phyloP scores from a whole-genome alignment of 2,888 invertebrate genomes.

The Dasysyrphus albostriatus region DNA sequence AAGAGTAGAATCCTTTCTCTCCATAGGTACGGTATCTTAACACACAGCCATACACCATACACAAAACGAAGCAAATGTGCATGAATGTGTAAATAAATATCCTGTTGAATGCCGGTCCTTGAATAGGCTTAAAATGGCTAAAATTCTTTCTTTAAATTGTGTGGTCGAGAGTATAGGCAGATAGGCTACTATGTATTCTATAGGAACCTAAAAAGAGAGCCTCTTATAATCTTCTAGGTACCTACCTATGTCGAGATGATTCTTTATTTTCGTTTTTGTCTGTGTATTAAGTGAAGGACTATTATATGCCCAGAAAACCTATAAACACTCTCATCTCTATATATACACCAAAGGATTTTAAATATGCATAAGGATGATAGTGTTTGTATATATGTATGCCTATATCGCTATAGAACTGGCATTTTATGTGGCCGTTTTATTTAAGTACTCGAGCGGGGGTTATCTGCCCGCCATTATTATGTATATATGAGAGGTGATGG shows the following conservation, averaged over 20 bases:
- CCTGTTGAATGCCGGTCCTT: conserved; percentile 69
- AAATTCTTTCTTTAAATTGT: conserved; percentile 56
- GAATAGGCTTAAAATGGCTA: conserved; percentile 70
- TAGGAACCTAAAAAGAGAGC: neutral
- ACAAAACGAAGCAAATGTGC: conserved; percentile 53
- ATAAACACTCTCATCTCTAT: conserved; percentile 12
- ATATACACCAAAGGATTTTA: conserved; percentile 28
- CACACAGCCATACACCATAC: neutral
- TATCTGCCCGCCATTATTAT: conserved; percentile 35
- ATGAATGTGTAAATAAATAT: conserved; percentile 74
- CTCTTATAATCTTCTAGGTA: conserved; percentile 6
- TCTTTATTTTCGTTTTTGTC: conserved; percentile 36
- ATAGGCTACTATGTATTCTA: neutral
- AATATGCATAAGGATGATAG: conserved; percentile 33
- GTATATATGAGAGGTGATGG: conserved; percentile 43
- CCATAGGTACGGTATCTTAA: neutral
- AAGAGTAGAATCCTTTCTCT: conserved; percentile 15
- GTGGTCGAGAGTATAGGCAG: conserved; percentile 29
- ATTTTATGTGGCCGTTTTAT: conserved; percentile 62
- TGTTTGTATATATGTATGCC: no score
- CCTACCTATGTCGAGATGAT: conserved; percentile 38
- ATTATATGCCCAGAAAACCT: conserved; percentile 23
- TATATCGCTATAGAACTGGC: neutral
- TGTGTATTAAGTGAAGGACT: conserved; percentile 28
- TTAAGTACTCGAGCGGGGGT: conserved; percentile 48